Conservation (phyloP, 35 echinoderm and acorn worm genomes). For the Hemicentrotus pulcherrimus region DNA sequence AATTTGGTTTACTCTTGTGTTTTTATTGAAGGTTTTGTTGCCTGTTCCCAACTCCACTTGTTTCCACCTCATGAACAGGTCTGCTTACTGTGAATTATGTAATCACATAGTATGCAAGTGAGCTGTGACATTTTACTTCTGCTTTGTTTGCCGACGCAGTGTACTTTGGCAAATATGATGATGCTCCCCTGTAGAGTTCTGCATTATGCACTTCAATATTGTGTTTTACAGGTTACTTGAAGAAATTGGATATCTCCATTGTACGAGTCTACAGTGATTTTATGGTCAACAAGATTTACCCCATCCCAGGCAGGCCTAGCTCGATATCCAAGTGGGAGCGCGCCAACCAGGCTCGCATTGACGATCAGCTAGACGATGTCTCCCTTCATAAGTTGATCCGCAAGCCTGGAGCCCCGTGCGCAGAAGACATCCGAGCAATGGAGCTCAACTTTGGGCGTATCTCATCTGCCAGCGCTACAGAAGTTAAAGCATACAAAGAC, state of each 20-base stretch:
- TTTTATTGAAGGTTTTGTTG: too few relatives aligned
- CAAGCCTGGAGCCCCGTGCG: constrained; percentile 33
- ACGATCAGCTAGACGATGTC: constrained; percentile 38
- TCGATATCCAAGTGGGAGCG: constrained; percentile 50
- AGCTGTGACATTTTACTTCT: too few relatives aligned
- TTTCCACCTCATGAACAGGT: too few relatives aligned
- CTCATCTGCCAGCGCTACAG: background rate
- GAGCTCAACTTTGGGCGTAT: background rate
- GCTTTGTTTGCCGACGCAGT: too few relatives aligned
- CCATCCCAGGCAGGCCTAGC: constrained; percentile 66
- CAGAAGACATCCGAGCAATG: constrained; percentile 49
- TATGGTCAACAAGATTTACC: constrained; percentile 65
- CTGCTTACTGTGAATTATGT: too few relatives aligned
- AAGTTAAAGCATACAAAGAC: constrained; percentile 2
- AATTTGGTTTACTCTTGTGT: too few relatives aligned
- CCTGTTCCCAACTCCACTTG: too few relatives aligned
- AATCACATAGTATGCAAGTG: too few relatives aligned
- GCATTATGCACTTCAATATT: background rate
- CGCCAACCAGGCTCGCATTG: constrained; percentile 39
- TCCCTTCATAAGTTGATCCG: constrained; percentile 66
- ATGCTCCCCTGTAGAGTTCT: too few relatives aligned
- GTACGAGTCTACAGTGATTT: constrained; percentile 87
- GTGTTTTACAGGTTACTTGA: constrained; percentile 62
- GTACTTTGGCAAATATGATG: too few relatives aligned
- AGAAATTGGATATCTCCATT: constrained; percentile 63